Evolutionary conservation across 2,888 invertebrate species (phyloP).

Genomic region (Eupithecia pulchellata): DNA sequence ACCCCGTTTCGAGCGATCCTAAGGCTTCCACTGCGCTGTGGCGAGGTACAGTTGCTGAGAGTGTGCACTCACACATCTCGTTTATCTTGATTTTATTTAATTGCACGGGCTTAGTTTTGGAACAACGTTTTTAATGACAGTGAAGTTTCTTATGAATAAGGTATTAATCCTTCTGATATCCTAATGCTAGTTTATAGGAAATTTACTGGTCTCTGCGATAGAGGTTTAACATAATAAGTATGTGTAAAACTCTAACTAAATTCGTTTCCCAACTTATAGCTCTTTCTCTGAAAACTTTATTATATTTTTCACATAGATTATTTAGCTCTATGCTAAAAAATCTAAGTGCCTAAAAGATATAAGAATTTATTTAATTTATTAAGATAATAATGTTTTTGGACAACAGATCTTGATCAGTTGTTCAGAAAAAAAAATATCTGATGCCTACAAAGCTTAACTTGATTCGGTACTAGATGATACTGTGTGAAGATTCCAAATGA

Average conservation of each 20-base stretch:
- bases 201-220: neutral
- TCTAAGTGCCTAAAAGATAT: no score
- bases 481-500: neutral
- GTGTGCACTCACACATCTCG: neutral
- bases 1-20: constrained; percentile 54
- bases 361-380: no score
- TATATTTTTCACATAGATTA: no score
- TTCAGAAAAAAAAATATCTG: neutral
- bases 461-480: neutral
- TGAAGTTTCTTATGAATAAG: neutral
- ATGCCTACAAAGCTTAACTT: no score
- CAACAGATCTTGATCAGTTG: neutral
- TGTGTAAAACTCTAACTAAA: no score
- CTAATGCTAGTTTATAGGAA: neutral
- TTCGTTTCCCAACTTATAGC: no score
- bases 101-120: neutral
- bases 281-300: no score
- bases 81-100: neutral
- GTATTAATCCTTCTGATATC: neutral
- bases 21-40: constrained; percentile 59
- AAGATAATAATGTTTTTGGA: no score
- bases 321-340: no score
- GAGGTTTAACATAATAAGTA: neutral
- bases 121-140: neutral
- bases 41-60: constrained; percentile 16